Evolutionary conservation across 2,113 vertebrate species (phyloP).

Genomic region (Coryphaenoides rupestris): DNA sequence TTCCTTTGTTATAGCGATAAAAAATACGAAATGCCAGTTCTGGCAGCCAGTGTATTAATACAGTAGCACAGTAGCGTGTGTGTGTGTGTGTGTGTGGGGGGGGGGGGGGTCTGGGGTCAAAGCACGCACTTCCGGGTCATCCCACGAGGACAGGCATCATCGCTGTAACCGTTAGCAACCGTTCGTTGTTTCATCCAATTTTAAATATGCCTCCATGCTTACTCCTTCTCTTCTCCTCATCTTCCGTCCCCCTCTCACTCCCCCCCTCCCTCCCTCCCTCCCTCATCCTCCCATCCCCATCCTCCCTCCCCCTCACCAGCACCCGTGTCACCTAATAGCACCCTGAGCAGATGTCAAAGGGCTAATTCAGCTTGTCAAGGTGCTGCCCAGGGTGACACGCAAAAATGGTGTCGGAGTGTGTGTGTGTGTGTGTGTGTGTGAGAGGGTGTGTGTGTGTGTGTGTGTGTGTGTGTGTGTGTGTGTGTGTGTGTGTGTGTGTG

Average conservation of each 20-base stretch:
- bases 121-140: too few relatives aligned
- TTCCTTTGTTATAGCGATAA: too few relatives aligned
- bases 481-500: conserved; percentile 9
- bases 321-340: conserved; percentile 11
- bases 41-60: too few relatives aligned
- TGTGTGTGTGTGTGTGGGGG: too few relatives aligned
- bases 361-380: conserved; percentile 20
- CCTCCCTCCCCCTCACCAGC: neutral
- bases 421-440: conserved; percentile 5
- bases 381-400: neutral
- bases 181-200: too few relatives aligned
- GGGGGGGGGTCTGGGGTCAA: too few relatives aligned
- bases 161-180: too few relatives aligned
- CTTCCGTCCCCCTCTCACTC: neutral
- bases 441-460: neutral
- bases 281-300: conserved; percentile 2
- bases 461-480: conserved; percentile 7
- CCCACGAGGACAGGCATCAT: too few relatives aligned
- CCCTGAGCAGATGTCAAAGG: conserved; percentile 27
- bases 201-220: neutral
- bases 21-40: too few relatives aligned
- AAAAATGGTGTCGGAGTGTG: neutral
- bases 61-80: too few relatives aligned
- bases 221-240: neutral
- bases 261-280: neutral